Evolutionary conservation across 2,888 invertebrate genomes (phyloP).

Genomic region (Sarcophaga variegata): DNA sequence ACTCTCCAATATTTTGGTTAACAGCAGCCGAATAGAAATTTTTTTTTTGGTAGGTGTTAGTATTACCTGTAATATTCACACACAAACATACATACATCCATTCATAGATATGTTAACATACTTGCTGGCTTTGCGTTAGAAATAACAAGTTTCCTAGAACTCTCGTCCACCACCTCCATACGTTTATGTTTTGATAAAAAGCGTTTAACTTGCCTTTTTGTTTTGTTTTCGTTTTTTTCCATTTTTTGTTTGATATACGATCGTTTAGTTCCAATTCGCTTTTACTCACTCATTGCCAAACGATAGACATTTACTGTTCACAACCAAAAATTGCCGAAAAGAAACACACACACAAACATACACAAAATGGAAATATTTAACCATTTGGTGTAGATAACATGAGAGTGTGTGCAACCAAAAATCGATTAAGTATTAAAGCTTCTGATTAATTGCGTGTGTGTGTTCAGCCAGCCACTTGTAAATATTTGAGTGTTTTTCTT

Average conservation of each 20-base stretch:
- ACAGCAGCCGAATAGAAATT: not conserved
- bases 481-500: not conserved
- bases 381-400: too few species aligned
- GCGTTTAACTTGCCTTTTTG: not conserved
- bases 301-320: conserved; percentile 11
- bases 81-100: not conserved
- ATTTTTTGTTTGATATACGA: conserved; percentile 46
- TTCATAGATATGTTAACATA: not conserved
- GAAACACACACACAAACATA: not conserved
- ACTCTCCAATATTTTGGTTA: not conserved
- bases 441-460: conserved; percentile 37
- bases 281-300: not conserved
- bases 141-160: conserved; percentile 40
- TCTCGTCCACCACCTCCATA: conserved; percentile 34
- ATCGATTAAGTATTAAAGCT: conserved; percentile 31
- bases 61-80: conserved; percentile 25
- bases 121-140: too few species aligned
- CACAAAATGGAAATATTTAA: conserved; percentile 8
- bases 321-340: not conserved
- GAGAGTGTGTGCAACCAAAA: not conserved
- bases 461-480: not conserved
- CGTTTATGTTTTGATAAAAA: conserved; percentile 29
- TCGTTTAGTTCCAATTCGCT: not conserved
- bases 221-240: not conserved
- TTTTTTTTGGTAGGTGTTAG: conserved; percentile 41